These are phyloP conservation scores for Ctenopoma kingsleyae DNA, from an alignment of 2,797 vertebrate genomes.

Conservation along the genomic window DNA sequence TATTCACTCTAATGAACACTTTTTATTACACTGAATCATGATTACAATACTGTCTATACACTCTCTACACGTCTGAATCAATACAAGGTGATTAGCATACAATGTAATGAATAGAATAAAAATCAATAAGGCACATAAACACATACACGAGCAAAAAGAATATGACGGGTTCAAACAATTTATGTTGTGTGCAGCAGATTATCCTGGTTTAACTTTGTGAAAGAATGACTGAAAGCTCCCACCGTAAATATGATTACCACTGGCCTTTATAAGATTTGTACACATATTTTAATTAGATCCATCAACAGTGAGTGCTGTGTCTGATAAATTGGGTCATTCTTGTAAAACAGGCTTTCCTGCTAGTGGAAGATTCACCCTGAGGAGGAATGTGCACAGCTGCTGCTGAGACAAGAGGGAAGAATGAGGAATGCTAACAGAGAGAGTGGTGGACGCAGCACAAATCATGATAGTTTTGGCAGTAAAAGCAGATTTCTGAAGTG, in stretches of 20 bases:
- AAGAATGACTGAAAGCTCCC: slow-evolving; percentile 56
- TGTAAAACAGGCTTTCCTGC: slow-evolving; percentile 74
- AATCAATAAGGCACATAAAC: slow-evolving; percentile 22
- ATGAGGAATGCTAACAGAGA: slow-evolving; percentile 28
- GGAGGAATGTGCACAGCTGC: slow-evolving; percentile 75
- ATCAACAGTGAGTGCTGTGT: slow-evolving; percentile 66
- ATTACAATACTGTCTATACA: slow-evolving; percentile 28
- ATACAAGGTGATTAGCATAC: slow-evolving; percentile 20
- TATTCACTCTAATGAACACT: slow-evolving; percentile 41
- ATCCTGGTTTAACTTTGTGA: slow-evolving; percentile 57
- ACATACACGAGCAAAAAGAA: slow-evolving; percentile 4
- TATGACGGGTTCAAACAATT: slow-evolving; percentile 48
- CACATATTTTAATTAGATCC: slow-evolving; percentile 78
- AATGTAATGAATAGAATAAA: slow-evolving; percentile 25
- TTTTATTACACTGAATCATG: slow-evolving; percentile 18
- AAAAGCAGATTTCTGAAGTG: slow-evolving; percentile 29
- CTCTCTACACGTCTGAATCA: slow-evolving; percentile 19
- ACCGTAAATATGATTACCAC: slow-evolving; percentile 73
- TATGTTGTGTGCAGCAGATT: slow-evolving; percentile 42
- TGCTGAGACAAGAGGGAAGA: slow-evolving; percentile 55
- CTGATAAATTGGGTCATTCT: slow-evolving; percentile 81
- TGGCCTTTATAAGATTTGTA: slow-evolving; percentile 72
- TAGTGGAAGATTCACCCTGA: slow-evolving; percentile 75
- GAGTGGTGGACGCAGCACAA: slow-evolving; percentile 41
- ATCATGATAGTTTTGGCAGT: slow-evolving; percentile 25